Percentiles rank a stretch among this genome's conserved stretches.
Evolutionary conservation across 2,888 invertebrate species (phyloP).

Genomic region (Agrotis exclamationis): DNA sequence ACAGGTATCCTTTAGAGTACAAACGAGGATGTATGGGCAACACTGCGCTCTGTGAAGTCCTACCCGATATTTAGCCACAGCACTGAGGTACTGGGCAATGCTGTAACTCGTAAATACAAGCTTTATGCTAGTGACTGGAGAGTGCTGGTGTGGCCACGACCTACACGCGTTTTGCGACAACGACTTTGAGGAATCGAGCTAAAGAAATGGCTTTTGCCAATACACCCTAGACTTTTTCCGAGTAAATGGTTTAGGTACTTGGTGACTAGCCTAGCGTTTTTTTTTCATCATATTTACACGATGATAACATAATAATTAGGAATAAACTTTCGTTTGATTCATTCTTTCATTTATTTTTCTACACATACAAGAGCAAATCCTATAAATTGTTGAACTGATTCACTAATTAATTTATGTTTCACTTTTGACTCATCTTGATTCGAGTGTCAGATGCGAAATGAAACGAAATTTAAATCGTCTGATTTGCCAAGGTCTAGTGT

Average conservation of each 20-base stretch:
- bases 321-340: too few species aligned
- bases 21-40: conserved; percentile 70
- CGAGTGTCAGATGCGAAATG: neutral
- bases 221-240: neutral
- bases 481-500: too few species aligned
- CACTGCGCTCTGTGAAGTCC: conserved; percentile 48
- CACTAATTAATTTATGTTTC: neutral
- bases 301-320: too few species aligned
- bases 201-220: neutral
- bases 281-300: too few species aligned
- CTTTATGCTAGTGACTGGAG: conserved; percentile 39
- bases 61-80: conserved; percentile 58
- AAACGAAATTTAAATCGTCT: neutral
- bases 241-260: too few species aligned
- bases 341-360: too few species aligned
- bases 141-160: neutral
- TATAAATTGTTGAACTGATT: neutral
- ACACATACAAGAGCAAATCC: too few species aligned
- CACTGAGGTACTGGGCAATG: conserved; percentile 33
- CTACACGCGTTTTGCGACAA: neutral
- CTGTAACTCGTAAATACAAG: conserved; percentile 63
- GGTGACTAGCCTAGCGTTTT: too few species aligned
- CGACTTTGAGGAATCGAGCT: neutral
- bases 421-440: neutral
- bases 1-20: conserved; percentile 69